Evolutionary conservation across 2,888 invertebrate genomes (phyloP).

Genomic region (Netelia virgata): DNA sequence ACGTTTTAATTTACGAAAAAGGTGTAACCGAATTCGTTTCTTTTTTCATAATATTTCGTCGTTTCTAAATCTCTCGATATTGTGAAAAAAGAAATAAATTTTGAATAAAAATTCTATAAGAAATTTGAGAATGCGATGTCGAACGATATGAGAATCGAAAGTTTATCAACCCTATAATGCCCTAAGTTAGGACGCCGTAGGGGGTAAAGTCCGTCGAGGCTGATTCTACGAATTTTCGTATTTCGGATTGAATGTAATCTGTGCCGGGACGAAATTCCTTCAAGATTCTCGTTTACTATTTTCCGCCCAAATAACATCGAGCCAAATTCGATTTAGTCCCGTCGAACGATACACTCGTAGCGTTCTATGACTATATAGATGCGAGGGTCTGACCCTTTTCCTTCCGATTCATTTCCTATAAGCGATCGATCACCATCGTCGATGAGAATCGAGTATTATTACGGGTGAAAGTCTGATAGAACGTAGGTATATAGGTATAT

Average conservation of each 20-base stretch:
- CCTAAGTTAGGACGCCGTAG: too few relatives aligned
- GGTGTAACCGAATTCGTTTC: background rate
- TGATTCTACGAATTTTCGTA: background rate
- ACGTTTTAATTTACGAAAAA: background rate
- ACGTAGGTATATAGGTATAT: background rate
- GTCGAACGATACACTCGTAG: conserved; percentile 6
- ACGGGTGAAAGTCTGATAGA: conserved; percentile 40
- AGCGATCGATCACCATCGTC: conserved; percentile 52
- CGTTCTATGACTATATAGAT: background rate
- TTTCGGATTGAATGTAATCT: background rate
- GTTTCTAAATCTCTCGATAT: too few relatives aligned
- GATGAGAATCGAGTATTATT: conserved; percentile 39
- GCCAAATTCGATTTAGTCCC: conserved; percentile 36
- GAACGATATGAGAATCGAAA: too few relatives aligned
- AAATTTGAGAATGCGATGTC: too few relatives aligned
- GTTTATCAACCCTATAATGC: too few relatives aligned
- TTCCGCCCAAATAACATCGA: conserved; percentile 21
- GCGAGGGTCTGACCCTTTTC: conserved; percentile 34
- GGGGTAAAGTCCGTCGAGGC: background rate
- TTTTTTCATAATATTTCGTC: background rate
- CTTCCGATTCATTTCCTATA: conserved; percentile 53
- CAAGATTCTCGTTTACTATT: background rate
- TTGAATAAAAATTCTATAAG: too few relatives aligned
- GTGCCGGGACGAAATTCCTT: background rate
- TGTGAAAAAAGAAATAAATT: too few relatives aligned